Percentiles rank a stretch among this genome's conserved stretches.
Conservation (phyloP, 1,140 invertebrate species). For the Sycophila sp. region DNA sequence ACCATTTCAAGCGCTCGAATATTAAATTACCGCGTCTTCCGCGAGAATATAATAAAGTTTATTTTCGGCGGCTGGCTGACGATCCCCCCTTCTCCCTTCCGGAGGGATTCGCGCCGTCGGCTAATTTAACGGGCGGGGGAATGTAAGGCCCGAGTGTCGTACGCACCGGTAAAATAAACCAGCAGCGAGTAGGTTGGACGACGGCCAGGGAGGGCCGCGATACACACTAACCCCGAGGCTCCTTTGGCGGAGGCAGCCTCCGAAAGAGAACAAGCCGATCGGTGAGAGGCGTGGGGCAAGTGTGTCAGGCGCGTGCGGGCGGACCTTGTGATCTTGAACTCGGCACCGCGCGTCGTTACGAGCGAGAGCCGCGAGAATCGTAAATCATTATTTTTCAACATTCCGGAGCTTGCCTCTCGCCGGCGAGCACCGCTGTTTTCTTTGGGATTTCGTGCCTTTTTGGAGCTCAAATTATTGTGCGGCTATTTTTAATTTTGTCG, state of each 20-base stretch:
- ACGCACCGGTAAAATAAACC: neutral
- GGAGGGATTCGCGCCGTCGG: conserved; percentile 13
- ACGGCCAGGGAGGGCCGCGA: conserved; percentile 1
- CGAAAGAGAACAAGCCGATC: conserved; percentile 6
- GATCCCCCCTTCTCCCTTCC: neutral
- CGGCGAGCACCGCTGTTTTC: too few relatives aligned
- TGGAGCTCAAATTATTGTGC: too few relatives aligned
- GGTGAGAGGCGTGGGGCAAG: neutral
- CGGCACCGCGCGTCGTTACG: neutral
- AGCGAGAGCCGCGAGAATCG: neutral
- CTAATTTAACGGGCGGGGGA: conserved; percentile 38
- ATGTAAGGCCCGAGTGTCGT: too few relatives aligned
- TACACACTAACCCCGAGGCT: neutral
- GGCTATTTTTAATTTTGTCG: too few relatives aligned
- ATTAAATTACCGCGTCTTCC: conserved; percentile 45
- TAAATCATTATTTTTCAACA: conserved; percentile 1
- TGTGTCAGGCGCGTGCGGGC: neutral
- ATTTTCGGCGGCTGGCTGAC: conserved; percentile 41
- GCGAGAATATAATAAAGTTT: conserved; percentile 47
- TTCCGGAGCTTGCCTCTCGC: too few relatives aligned
- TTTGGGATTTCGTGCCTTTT: too few relatives aligned
- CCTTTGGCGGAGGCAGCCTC: neutral
- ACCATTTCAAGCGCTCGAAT: conserved; percentile 48
- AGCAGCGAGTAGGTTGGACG: conserved; percentile 18
- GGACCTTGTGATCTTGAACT: conserved; percentile 28